phyloP scores from a whole-genome alignment of 2,888 invertebrate genomes.

The Sarcophaga subvicina region DNA sequence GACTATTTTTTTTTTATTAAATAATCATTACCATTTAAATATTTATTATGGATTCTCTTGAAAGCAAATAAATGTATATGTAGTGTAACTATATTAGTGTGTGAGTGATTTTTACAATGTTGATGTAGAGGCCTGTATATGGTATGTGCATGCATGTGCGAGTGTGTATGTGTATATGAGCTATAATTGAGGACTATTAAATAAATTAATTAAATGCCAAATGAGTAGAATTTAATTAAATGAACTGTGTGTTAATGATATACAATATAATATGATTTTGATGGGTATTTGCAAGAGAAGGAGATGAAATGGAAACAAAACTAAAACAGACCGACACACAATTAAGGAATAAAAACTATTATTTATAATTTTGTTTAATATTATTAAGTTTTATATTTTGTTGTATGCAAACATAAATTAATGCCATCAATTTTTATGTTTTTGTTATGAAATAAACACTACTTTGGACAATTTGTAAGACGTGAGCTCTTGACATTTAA shows the following conservation, averaged over 20 bases:
- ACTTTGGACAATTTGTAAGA: no score
- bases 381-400: no score
- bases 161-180: neutral
- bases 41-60: neutral
- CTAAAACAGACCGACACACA: neutral
- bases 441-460: neutral
- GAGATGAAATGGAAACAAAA: neutral
- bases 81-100: no score
- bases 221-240: conserved; percentile 55
- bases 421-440: neutral
- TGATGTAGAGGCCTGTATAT: neutral
- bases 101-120: no score
- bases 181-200: conserved; percentile 43
- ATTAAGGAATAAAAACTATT: no score
- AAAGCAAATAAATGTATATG: neutral
- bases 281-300: neutral
- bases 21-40: conserved; percentile 11
- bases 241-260: conserved; percentile 42
- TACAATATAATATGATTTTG: conserved; percentile 15
- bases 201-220: conserved; percentile 55
- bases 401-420: neutral
- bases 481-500: no score
- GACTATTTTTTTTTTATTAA: conserved; percentile 9
- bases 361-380: no score
- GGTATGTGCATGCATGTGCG: neutral